Evolutionary conservation across 1,140 invertebrate species (phyloP), one percentile per base, ranked within the genome.

Genomic region (Drosophila repletoides): DNA sequence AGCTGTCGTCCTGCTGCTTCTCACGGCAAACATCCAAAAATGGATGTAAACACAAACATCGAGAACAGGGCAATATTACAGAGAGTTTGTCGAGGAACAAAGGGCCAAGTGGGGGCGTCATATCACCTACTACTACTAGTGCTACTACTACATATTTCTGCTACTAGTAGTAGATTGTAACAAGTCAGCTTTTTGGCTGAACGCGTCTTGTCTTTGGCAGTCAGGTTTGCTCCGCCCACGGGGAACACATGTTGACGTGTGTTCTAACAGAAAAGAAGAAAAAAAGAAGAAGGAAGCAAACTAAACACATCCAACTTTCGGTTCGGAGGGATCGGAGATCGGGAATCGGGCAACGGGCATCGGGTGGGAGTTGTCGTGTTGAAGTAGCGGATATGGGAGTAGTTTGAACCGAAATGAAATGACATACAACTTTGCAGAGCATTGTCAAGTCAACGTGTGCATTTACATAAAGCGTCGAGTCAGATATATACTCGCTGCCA

Each of bases 241-340:
- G 73, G 71, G 56, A 71, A 72, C 66, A 72, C 72, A 75, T 80
- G 80, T 84, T 76, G 83, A 81, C 64, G 53, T 77, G 65, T 71
- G 61, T 59, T 63, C 26, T 53, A 66, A 31, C 58, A 65, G 68
- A 17, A 29, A 26, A 36, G 22, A 58, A 46, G n/a, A n/a, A n/a
- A n/a, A n/a, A n/a, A n/a, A n/a, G n/a, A n/a, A n/a, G n/a, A n/a
- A n/a, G n/a, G n/a, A n/a, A 43, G 24, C 22, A 61, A 68, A 40
- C 45, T 38, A 41, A 61, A 53, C 28, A 53, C 28, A 60, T 34
- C 7, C 21, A 46, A 48, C 41, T 65, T 49, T n/a, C n/a, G n/a
- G n/a, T n/a, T n/a, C n/a, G n/a, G n/a, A n/a, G n/a, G n/a, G n/a
- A n/a, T n/a, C n/a, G n/a, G n/a, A n/a, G n/a, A n/a, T n/a, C n/a